Conservation (phyloP, 2,888 invertebrate genomes). For the Caenorhabditis sp. region DNA sequence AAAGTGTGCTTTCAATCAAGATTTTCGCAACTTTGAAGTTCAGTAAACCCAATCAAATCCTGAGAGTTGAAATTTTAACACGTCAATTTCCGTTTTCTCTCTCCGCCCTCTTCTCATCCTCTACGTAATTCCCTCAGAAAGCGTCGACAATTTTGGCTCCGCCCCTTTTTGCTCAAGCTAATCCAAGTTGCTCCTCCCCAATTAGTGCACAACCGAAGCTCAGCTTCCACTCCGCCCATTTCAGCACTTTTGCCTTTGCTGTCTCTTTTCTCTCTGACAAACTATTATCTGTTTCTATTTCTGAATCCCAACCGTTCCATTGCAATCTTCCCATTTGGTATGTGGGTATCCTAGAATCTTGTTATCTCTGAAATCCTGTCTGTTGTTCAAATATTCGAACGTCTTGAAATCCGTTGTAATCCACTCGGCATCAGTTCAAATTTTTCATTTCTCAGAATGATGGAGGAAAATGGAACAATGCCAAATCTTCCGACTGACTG, state of each 20-base stretch:
- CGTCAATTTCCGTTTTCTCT: background rate
- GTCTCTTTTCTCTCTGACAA: slow-evolving; percentile 7
- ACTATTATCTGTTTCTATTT: background rate
- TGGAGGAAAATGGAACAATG: slow-evolving; percentile 25
- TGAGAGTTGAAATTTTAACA: background rate
- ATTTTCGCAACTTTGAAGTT: too few relatives aligned
- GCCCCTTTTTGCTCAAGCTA: slow-evolving; percentile 38
- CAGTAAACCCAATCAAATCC: too few relatives aligned
- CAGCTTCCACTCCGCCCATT: slow-evolving; percentile 38
- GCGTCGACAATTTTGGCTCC: slow-evolving; percentile 6
- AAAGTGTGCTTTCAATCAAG: too few relatives aligned
- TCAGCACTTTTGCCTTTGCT: slow-evolving; percentile 23
- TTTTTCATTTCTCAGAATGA: background rate
- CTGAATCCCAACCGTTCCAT: background rate
- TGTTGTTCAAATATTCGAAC: background rate
- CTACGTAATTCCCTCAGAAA: slow-evolving; percentile 19
- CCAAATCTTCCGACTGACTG: slow-evolving; percentile 55
- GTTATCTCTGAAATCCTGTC: background rate
- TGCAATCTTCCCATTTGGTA: background rate
- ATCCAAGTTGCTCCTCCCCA: slow-evolving; percentile 60
- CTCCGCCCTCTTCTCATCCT: slow-evolving; percentile 1
- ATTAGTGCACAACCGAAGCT: slow-evolving; percentile 32
- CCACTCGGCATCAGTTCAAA: background rate
- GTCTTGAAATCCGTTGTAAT: slow-evolving; percentile 2
- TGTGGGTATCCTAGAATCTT: background rate